Evolutionary conservation across 2,797 vertebrate species (phyloP), one percentile per base, ranked within the genome.

Genomic region (Clarias fuscus): DNA sequence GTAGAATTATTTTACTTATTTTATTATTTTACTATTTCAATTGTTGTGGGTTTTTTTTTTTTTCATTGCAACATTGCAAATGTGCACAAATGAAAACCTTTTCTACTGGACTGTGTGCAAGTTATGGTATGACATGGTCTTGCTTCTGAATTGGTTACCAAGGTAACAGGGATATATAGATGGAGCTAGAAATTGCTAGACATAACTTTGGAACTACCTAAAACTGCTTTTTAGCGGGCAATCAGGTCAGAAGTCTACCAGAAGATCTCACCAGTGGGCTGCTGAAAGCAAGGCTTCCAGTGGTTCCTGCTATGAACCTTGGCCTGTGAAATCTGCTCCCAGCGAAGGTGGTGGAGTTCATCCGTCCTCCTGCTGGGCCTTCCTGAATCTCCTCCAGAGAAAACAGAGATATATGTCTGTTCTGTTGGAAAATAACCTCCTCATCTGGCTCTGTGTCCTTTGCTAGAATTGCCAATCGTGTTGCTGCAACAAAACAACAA

Each of bases 221-320:
- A 43, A 70, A 56, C 11, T 58, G 15, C 11, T 58, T 77, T 77
- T 33, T 18, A 59, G 10, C 15, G 30, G 14, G 17, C 48, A 58
- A 11, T 77, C 27, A 58, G 30, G 48, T 58, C 27, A 76, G 17
- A 30, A 76, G 20, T 18, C 73, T 56, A 22, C 53, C 67, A 61
- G 22, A 84, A 84, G 76, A 78, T 90, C 95, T 95, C 93, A 99
- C 98, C 72, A 98, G 93, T 30, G 96, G 94, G 90, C 97, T 98
- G 94, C 97, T 99, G 94, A 99, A 99, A 24, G 98, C 97, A 91
- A 96, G 94, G 0, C 95, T 90, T 81, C 91, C 95, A 56, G 95
- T 94, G 5, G 91, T 79, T 7, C 86, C 92, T 20, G 92, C 94
- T 0, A 90, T 1, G 0, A 94, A 93, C 84, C 93, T 95, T 84